Evolutionary conservation across 2,113 vertebrate species (phyloP).

Genomic region (Paramisgurnus dabryanus): DNA sequence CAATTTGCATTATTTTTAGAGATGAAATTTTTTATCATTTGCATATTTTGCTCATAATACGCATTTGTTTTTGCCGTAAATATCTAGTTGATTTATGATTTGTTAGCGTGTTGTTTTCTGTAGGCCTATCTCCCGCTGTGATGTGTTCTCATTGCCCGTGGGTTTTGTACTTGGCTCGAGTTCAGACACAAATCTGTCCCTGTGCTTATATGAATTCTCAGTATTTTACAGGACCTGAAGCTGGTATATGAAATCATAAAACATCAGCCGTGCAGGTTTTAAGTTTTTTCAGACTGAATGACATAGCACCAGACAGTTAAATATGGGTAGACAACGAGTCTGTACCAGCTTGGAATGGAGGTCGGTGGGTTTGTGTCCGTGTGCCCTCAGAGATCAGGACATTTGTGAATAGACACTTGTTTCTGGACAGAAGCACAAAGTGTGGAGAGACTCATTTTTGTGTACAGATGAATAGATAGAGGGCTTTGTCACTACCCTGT

Average conservation of each 20-base stretch:
- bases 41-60: slow-evolving; percentile 1
- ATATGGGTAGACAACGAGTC: slow-evolving; percentile 49
- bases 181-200: slow-evolving; percentile 46
- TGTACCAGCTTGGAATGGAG: slow-evolving; percentile 52
- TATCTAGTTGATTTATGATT: slow-evolving; percentile 31
- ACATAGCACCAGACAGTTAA: slow-evolving; percentile 24
- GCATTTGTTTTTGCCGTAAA: slow-evolving; percentile 31
- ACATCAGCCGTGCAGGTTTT: neutral
- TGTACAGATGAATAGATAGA: slow-evolving; percentile 41
- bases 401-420: slow-evolving; percentile 67
- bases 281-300: neutral
- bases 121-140: slow-evolving; percentile 20
- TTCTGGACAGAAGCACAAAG: slow-evolving; percentile 35
- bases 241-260: neutral
- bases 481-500: neutral
- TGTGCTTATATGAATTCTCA: slow-evolving; percentile 12
- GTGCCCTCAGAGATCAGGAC: slow-evolving; percentile 17
- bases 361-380: slow-evolving; percentile 13
- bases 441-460: slow-evolving; percentile 44
- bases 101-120: slow-evolving; percentile 28
- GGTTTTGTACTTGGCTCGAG: slow-evolving; percentile 53
- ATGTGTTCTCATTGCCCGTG: slow-evolving; percentile 50
- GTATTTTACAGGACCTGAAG: slow-evolving; percentile 32
- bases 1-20: neutral
- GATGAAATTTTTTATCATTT: neutral